These are phyloP conservation scores for Otus scops DNA, from an alignment of 2,797 vertebrate genomes.

Conservation along the genomic window DNA sequence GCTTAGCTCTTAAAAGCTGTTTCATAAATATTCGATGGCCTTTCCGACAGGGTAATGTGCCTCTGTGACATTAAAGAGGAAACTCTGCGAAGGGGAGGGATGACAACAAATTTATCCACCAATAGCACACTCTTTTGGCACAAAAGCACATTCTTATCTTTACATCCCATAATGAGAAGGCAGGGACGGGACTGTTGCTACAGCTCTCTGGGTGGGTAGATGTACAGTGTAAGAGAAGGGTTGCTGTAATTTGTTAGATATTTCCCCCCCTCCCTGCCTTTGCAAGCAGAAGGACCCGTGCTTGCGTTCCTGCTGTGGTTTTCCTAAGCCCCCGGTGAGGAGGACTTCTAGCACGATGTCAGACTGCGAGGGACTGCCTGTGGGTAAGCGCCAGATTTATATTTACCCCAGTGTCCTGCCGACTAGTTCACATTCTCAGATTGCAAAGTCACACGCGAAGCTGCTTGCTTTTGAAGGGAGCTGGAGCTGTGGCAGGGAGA, in stretches of 20 bases:
- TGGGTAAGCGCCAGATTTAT: constrained; percentile 86
- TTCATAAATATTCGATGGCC: constrained; percentile 78
- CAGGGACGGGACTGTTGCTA: constrained; percentile 67
- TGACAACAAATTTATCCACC: constrained; percentile 92
- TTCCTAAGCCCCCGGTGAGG: constrained; percentile 38
- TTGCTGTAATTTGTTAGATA: constrained; percentile 6
- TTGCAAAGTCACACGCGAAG: constrained; percentile 56
- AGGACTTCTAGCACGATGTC: constrained; percentile 83
- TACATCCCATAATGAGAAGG: constrained; percentile 79
- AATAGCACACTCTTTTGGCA: constrained; percentile 82
- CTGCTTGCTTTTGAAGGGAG: background rate
- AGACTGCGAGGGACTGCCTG: constrained; percentile 90
- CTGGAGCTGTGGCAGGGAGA: background rate
- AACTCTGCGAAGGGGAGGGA: constrained; percentile 78
- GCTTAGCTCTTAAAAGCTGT: constrained; percentile 54
- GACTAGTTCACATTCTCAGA: constrained; percentile 49
- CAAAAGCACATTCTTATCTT: constrained; percentile 82
- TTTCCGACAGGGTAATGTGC: constrained; percentile 62
- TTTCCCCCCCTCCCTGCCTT: background rate
- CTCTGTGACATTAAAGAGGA: constrained; percentile 74
- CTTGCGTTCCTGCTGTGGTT: constrained; percentile 43
- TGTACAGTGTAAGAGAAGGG: constrained; percentile 52
- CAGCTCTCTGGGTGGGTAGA: constrained; percentile 72
- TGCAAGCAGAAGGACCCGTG: background rate
- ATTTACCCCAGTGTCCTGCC: constrained; percentile 71